These are phyloP conservation scores for Sinocyclocheilus maitianheensis DNA, from an alignment of 2,113 vertebrate species.

Conservation along the genomic window DNA sequence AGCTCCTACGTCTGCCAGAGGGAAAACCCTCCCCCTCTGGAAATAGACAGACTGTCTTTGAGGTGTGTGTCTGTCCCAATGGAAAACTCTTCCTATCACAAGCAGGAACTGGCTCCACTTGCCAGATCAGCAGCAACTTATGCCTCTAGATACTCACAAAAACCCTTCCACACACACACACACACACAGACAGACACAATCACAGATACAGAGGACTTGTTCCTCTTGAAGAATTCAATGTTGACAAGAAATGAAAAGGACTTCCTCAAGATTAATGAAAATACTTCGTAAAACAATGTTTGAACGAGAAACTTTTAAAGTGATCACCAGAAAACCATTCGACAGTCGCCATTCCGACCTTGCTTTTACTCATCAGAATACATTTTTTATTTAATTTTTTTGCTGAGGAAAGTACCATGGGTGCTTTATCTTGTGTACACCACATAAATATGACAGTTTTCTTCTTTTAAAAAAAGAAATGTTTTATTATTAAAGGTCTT, in stretches of 20 bases:
- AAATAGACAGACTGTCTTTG: slow-evolving; percentile 91
- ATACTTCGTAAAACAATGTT: slow-evolving; percentile 65
- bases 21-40: slow-evolving; percentile 88
- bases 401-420: neutral
- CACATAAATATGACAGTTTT: neutral
- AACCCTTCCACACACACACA: slow-evolving; percentile 58
- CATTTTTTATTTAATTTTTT: neutral
- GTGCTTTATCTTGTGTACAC: neutral
- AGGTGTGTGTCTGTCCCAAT: slow-evolving; percentile 96
- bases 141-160: slow-evolving; percentile 84
- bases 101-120: slow-evolving; percentile 91
- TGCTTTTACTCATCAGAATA: slow-evolving; percentile 42
- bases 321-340: slow-evolving; percentile 71
- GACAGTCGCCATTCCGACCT: slow-evolving; percentile 43
- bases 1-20: slow-evolving; percentile 89
- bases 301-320: slow-evolving; percentile 80
- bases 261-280: slow-evolving; percentile 49
- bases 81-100: slow-evolving; percentile 94
- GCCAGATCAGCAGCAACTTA: slow-evolving; percentile 93
- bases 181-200: too few species aligned
- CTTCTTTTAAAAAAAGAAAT: neutral
- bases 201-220: too few species aligned
- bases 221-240: slow-evolving; percentile 46
- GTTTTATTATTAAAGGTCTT: neutral
- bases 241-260: slow-evolving; percentile 55